These are phyloP conservation scores for Euspilapteryx auroguttella DNA, from an alignment of 2,888 invertebrate species.

Conservation along the genomic window DNA sequence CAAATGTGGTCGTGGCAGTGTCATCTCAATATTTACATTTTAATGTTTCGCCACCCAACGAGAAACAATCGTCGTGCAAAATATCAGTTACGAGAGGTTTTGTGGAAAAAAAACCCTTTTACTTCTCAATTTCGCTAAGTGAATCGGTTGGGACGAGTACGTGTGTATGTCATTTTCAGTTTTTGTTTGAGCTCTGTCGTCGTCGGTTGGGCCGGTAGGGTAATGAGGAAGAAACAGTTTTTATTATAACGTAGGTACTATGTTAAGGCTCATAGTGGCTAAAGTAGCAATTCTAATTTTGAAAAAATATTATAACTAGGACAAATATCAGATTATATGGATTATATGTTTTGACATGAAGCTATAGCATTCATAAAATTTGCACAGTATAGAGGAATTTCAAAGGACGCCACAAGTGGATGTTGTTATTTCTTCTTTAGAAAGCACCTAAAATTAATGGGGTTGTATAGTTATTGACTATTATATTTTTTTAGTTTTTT, in stretches of 20 bases:
- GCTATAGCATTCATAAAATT: too few species aligned
- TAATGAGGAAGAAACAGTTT: slow-evolving; percentile 48
- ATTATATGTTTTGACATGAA: too few species aligned
- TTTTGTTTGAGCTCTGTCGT: slow-evolving; percentile 32
- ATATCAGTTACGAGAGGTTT: slow-evolving; percentile 54
- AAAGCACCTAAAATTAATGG: too few species aligned
- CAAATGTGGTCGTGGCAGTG: slow-evolving; percentile 22
- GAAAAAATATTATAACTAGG: too few species aligned
- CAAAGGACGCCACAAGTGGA: too few species aligned
- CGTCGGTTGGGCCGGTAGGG: slow-evolving; percentile 49
- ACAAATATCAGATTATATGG: too few species aligned
- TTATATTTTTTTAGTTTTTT: too few species aligned
- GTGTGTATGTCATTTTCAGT: slow-evolving; percentile 48
- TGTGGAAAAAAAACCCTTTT: slow-evolving; percentile 34
- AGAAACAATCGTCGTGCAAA: slow-evolving; percentile 47
- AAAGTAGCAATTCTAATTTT: too few species aligned
- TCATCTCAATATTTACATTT: slow-evolving; percentile 39
- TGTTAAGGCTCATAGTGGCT: too few species aligned
- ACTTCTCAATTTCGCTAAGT: slow-evolving; percentile 54
- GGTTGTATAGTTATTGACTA: too few species aligned
- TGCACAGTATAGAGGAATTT: too few species aligned
- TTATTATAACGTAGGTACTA: slow-evolving; percentile 31
- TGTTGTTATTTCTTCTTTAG: too few species aligned
- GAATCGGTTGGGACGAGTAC: slow-evolving; percentile 25
- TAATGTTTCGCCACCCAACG: slow-evolving; percentile 46